Percentiles rank a stretch among this genome's conserved stretches.
Evolutionary conservation across 2,797 vertebrate species (phyloP).

Genomic region (Chelonia mydas): DNA sequence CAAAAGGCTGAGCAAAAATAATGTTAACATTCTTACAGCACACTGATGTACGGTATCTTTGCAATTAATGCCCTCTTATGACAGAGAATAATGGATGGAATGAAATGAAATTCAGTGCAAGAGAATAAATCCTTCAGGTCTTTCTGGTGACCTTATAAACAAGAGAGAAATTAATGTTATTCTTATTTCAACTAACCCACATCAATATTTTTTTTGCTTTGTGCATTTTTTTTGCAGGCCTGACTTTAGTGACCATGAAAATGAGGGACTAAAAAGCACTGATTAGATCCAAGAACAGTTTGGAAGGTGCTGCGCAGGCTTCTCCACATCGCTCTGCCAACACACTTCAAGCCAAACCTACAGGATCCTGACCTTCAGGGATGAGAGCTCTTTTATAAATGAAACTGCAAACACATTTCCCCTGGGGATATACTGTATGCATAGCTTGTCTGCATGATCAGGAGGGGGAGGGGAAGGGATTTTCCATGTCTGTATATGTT

Average conservation of each 20-base stretch:
- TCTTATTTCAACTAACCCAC: conserved; percentile 45
- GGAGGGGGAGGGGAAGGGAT: conserved; percentile 59
- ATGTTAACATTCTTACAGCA: not conserved
- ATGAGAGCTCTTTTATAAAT: conserved; percentile 69
- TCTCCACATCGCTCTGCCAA: conserved; percentile 47
- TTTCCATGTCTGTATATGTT: conserved; percentile 66
- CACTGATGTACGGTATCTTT: not conserved
- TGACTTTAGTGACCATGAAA: conserved; percentile 51
- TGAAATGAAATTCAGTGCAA: conserved; percentile 40
- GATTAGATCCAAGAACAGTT: conserved; percentile 42
- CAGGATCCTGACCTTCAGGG: conserved; percentile 60
- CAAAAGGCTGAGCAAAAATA: not conserved
- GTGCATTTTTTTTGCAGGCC: not conserved
- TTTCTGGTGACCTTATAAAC: conserved; percentile 48
- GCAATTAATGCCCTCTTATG: not conserved
- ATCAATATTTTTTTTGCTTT: conserved; percentile 62
- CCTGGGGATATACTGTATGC: not conserved
- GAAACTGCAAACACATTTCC: conserved; percentile 62
- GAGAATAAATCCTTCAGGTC: conserved; percentile 22
- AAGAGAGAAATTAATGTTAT: conserved; percentile 25
- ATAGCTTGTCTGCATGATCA: conserved; percentile 57
- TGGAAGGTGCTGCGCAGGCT: conserved; percentile 20
- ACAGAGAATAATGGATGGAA: conserved; percentile 12
- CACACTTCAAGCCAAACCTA: conserved; percentile 47
- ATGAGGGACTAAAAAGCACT: conserved; percentile 23